Percentiles rank a stretch among this genome's conserved stretches.
Conservation (phyloP, 1,140 invertebrate species). For the Hypothenemus hampei region DNA sequence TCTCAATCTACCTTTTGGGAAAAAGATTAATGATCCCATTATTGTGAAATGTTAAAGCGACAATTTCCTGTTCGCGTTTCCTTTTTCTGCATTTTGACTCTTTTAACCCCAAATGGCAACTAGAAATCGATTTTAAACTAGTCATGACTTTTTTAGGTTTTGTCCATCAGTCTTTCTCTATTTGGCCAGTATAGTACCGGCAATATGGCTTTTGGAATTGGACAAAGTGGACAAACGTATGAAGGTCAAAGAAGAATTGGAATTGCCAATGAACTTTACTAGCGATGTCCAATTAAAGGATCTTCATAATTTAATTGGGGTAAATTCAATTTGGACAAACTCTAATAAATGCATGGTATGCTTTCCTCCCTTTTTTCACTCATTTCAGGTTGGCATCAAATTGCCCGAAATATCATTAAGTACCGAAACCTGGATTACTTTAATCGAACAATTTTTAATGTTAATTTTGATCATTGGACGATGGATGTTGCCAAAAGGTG, state of each 20-base stretch:
- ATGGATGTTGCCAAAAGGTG: constrained; percentile 86
- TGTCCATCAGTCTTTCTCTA: constrained; percentile 83
- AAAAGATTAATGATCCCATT: neutral
- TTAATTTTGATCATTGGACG: constrained; percentile 80
- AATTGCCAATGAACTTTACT: constrained; percentile 50
- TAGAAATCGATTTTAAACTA: no score
- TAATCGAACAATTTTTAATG: constrained; percentile 87
- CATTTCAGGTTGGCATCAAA: constrained; percentile 49
- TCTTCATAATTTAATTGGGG: constrained; percentile 54
- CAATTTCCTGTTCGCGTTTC: no score
- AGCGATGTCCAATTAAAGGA: constrained; percentile 51
- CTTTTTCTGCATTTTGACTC: no score
- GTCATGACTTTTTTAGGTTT: constrained; percentile 69
- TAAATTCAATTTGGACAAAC: no score
- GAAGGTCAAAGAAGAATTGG: constrained; percentile 48
- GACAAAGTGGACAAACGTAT: constrained; percentile 70
- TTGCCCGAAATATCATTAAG: constrained; percentile 61
- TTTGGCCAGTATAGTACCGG: constrained; percentile 72
- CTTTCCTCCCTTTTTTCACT: neutral
- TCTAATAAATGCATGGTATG: no score
- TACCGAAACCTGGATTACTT: constrained; percentile 75
- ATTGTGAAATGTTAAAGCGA: no score
- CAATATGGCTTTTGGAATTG: constrained; percentile 79
- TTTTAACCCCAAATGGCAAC: no score
- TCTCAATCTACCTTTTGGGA: no score